phyloP scores from a whole-genome alignment of 2,113 vertebrate species.

The Castor canadensis region DNA sequence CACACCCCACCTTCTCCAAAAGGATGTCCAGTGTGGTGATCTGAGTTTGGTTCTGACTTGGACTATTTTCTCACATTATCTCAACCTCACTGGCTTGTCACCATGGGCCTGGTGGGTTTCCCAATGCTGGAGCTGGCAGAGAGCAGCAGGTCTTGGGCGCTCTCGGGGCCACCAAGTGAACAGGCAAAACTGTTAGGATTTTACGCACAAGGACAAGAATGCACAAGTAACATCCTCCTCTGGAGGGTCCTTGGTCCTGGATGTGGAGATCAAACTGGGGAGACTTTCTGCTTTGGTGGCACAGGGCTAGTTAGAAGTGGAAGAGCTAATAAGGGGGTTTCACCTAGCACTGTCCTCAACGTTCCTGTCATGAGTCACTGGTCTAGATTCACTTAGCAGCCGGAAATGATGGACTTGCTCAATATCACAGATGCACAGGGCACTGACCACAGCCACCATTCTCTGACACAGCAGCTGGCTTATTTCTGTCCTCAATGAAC shows the following conservation, averaged over 20 bases:
- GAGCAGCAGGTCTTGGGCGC: neutral
- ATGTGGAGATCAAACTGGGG: neutral
- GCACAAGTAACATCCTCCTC: neutral
- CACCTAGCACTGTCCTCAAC: slow-evolving; percentile 72
- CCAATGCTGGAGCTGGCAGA: neutral
- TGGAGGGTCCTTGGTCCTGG: neutral
- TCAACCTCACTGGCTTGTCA: neutral
- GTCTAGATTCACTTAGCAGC: slow-evolving; percentile 79
- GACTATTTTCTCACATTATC: neutral
- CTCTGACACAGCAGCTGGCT: slow-evolving; percentile 42
- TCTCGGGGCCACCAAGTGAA: neutral
- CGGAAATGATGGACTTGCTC: slow-evolving; percentile 84
- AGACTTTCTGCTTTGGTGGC: neutral
- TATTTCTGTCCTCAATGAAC: slow-evolving; percentile 62
- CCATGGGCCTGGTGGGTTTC: neutral
- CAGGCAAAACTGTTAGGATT: neutral
- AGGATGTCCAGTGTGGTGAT: neutral
- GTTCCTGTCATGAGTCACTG: slow-evolving; percentile 71
- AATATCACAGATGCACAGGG: slow-evolving; percentile 78
- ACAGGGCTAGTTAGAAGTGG: slow-evolving; percentile 55
- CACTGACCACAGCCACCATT: slow-evolving; percentile 72
- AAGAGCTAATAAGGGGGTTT: neutral
- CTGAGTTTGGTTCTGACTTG: neutral
- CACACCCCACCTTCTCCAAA: neutral
- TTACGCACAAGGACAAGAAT: neutral